Evolutionary conservation across 2,113 vertebrate genomes (phyloP).

Genomic region (Pelmatolapia mariae): DNA sequence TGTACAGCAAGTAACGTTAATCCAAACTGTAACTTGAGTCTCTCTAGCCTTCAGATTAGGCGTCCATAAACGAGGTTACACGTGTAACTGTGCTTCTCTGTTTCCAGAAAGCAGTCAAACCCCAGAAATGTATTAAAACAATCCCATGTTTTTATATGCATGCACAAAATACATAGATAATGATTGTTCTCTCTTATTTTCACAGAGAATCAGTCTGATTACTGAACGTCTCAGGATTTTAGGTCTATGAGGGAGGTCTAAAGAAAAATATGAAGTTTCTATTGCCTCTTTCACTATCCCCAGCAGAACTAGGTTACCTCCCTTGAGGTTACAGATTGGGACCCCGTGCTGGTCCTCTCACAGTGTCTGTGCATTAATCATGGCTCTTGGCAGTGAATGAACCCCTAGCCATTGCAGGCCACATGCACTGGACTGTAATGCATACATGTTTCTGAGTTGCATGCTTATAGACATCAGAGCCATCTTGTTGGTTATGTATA

Average conservation of each 20-base stretch:
- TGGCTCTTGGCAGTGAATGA: background rate
- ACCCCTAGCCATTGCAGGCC: background rate
- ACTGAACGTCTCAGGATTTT: background rate
- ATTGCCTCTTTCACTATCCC: background rate
- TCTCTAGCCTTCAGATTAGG: background rate
- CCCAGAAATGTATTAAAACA: background rate
- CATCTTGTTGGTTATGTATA: rapidly evolving
- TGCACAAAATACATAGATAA: background rate
- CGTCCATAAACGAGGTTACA: background rate
- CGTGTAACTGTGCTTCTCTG: background rate
- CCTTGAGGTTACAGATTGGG: constrained; percentile 5
- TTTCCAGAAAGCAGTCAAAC: background rate
- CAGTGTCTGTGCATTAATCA: constrained; percentile 52
- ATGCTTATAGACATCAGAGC: background rate
- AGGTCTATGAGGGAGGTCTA: background rate
- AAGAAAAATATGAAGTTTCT: background rate
- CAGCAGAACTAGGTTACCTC: constrained; percentile 60
- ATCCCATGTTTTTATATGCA: background rate
- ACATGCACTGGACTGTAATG: background rate
- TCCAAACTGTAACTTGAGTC: background rate
- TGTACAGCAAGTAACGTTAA: background rate
- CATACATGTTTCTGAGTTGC: background rate
- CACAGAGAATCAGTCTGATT: background rate
- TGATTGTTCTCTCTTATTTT: background rate
- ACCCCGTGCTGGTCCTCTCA: constrained; percentile 9